Evolutionary conservation across 2,797 vertebrate species (phyloP).

Genomic region (Amphiprion clarkii): DNA sequence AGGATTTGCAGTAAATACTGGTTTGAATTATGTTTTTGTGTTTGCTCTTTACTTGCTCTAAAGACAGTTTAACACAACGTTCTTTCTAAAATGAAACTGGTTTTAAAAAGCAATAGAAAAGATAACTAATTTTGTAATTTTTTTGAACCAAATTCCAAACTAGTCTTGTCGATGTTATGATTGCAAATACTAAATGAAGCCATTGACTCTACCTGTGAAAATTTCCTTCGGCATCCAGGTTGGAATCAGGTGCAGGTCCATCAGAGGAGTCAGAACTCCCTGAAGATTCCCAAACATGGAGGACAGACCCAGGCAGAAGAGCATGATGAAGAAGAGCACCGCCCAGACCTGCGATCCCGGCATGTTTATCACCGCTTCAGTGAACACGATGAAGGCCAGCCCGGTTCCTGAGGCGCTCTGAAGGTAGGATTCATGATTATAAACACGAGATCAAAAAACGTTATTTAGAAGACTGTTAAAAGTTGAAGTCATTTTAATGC

Average conservation of each 20-base stretch:
- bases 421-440: conserved; percentile 23
- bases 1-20: too few relatives aligned
- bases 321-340: conserved; percentile 79
- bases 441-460: not conserved
- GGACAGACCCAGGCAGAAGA: conserved; percentile 89
- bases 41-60: too few relatives aligned
- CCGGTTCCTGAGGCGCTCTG: conserved; percentile 90
- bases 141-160: too few relatives aligned
- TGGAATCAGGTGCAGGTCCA: conserved; percentile 81
- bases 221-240: conserved; percentile 85
- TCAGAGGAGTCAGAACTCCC: conserved; percentile 86
- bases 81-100: too few relatives aligned
- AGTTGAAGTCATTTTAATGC: not conserved
- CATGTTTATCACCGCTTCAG: conserved; percentile 89
- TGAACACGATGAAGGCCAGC: conserved; percentile 90
- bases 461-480: not conserved
- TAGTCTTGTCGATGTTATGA: too few relatives aligned
- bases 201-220: conserved; percentile 82
- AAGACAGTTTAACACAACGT: too few relatives aligned
- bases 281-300: conserved; percentile 92
- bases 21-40: too few relatives aligned
- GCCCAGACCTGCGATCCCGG: conserved; percentile 68
- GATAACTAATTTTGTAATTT: too few relatives aligned
- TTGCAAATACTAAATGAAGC: not conserved
- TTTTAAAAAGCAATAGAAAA: too few relatives aligned